These are phyloP conservation scores for Thamnophis elegans DNA, from an alignment of 2,797 vertebrate genomes.

Conservation along the genomic window DNA sequence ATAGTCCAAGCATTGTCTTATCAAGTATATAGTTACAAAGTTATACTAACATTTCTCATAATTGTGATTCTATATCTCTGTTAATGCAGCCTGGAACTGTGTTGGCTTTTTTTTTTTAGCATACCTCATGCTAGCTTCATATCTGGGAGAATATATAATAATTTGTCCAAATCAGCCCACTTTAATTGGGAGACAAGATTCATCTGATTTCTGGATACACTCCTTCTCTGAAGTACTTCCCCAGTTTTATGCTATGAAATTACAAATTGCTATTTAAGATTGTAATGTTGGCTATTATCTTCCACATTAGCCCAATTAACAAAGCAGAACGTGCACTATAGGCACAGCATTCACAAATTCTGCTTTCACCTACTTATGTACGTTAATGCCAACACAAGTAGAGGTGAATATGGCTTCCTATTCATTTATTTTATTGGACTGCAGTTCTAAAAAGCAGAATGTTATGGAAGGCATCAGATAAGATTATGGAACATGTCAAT, in stretches of 20 bases:
- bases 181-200: not conserved
- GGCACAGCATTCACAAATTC: not conserved
- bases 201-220: not conserved
- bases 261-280: not conserved
- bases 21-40: not conserved
- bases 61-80: not conserved
- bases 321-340: not conserved
- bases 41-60: not conserved
- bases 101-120: not conserved
- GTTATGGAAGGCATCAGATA: constrained; percentile 11
- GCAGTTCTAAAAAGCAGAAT: constrained; percentile 20
- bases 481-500: not conserved
- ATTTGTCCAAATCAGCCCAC: not conserved
- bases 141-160: not conserved
- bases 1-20: not conserved
- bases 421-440: constrained; percentile 23
- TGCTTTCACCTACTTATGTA: not conserved
- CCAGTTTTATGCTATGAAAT: too few relatives aligned
- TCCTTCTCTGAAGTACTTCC: not conserved
- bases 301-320: not conserved
- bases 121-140: not conserved
- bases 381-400: not conserved
- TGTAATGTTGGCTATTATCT: not conserved
- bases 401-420: not conserved
- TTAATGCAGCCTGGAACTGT: not conserved